Conservation (phyloP, 2,888 invertebrate species). For the Drosophila formosana region DNA sequence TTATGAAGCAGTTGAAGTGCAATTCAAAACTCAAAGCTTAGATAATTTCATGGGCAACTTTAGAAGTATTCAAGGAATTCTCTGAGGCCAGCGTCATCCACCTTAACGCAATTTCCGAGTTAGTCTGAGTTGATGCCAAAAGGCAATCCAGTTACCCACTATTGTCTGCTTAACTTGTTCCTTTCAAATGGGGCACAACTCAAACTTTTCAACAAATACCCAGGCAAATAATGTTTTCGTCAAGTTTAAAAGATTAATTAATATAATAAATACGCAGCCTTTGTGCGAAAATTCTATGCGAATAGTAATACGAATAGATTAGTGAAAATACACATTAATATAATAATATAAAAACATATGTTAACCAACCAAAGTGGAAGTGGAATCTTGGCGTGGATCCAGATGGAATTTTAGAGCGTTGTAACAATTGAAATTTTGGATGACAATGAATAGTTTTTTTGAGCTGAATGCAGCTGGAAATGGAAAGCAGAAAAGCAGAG, state of each 20-base stretch:
- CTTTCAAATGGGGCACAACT: background rate
- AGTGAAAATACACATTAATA: conserved; percentile 14
- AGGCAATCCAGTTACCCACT: background rate
- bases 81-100: conserved; percentile 5
- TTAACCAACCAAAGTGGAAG: conserved; percentile 13
- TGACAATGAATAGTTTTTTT: conserved; percentile 1
- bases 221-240: conserved; percentile 34
- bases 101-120: background rate
- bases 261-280: conserved; percentile 19
- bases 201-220: conserved; percentile 62
- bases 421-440: conserved; percentile 11
- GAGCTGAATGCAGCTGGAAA: conserved; percentile 13
- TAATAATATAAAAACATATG: conserved; percentile 24
- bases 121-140: conserved; percentile 24
- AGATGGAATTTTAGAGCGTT: conserved; percentile 52
- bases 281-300: conserved; percentile 2
- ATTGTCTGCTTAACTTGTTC: conserved; percentile 9
- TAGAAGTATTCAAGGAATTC: conserved; percentile 33
- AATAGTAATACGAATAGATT: conserved; percentile 12
- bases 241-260: conserved; percentile 31
- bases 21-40: conserved; percentile 43
- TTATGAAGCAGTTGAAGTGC: conserved; percentile 50
- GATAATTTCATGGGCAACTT: conserved; percentile 32
- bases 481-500: conserved; percentile 34
- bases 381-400: background rate